Evolutionary conservation across 2,797 vertebrate species (phyloP).

Genomic region (Artibeus jamaicensis): DNA sequence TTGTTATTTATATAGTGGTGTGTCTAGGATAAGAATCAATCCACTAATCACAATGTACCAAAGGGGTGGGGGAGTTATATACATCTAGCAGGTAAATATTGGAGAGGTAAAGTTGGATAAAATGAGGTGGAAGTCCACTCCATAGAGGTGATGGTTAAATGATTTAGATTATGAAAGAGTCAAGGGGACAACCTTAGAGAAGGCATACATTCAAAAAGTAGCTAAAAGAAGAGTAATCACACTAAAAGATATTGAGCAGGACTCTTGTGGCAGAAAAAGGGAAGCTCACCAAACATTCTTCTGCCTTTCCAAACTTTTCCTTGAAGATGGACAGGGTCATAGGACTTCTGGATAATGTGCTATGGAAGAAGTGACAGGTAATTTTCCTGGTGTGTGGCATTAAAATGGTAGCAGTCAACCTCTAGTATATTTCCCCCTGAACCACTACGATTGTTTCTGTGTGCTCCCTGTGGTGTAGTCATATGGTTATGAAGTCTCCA

Average conservation of each 20-base stretch:
- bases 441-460: not conserved
- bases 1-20: not conserved
- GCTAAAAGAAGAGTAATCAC: not conserved
- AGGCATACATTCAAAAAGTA: not conserved
- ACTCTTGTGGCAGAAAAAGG: no score
- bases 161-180: not conserved
- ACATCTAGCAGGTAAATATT: not conserved
- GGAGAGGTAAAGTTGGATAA: not conserved
- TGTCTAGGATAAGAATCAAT: not conserved
- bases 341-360: not conserved
- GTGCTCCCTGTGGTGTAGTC: not conserved
- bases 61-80: not conserved
- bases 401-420: not conserved
- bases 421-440: not conserved
- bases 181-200: not conserved
- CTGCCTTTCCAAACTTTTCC: not conserved
- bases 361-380: not conserved
- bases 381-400: not conserved
- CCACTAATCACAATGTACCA: not conserved
- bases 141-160: not conserved
- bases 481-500: not conserved
- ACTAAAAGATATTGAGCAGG: not conserved
- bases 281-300: not conserved
- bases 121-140: not conserved
- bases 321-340: not conserved